Evolutionary conservation across 1,140 invertebrate species (phyloP), one percentile per base, ranked within the genome.

Genomic region (Panulirus ornatus): DNA sequence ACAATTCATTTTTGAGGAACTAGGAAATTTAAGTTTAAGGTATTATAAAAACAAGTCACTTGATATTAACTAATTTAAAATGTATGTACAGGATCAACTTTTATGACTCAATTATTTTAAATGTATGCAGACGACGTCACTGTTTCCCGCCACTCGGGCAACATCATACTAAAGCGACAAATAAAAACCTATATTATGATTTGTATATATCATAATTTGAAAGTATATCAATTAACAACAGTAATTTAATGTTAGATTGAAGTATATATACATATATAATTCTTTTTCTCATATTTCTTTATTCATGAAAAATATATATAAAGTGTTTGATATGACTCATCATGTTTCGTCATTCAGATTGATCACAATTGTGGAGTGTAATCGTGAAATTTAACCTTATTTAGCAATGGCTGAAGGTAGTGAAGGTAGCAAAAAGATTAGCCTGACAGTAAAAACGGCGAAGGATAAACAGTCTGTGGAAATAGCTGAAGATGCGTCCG

Each of bases 401-500:
- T 47, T 84, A 36, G 51, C 82, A 19, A 86, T 84, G 84, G 88
- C 88, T 58, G 88, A 90, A 66, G 81, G 82, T 51, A 86, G 75
- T 27, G 82, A 84, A 75, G 84, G 66, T n/a, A 30, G 42, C 70
- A 70, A 75, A n/a, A 91, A 30, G 40, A 97, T 99, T 94, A 98
- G 96, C 93, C 95, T 99, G 93, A 97, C 96, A 93, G 97, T 99
- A 85, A 99, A 99, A 97, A 99, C 98, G 91, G 97, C 98, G 51
- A 99, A 99, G 95, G 98, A 99, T 94, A 98, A 97, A 94, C 97
- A 99, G 94, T 96, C 95, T 27, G 27, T 88, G 36, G 76, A 88
- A n/a, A 54, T 88, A 27, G 58, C 16, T 6, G 54, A 70, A 92
- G 95, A 99, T 89, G 96, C 98, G 95, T 96, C 98, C 75, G 96